Evolutionary conservation across 2,113 vertebrate genomes (phyloP).

Genomic region (Dasyurus viverrinus): DNA sequence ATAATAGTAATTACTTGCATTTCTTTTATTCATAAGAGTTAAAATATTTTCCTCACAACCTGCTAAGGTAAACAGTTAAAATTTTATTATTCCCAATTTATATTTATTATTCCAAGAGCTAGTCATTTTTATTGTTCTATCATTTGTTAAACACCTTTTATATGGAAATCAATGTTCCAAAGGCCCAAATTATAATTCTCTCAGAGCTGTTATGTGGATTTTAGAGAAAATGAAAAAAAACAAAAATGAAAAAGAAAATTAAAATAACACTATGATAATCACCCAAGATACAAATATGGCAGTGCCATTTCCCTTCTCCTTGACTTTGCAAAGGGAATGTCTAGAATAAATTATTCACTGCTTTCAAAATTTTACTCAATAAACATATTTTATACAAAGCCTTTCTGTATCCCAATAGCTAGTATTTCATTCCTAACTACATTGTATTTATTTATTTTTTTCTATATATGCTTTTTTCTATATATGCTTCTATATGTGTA

Average conservation of each 20-base stretch:
- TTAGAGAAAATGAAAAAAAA: neutral
- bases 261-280: neutral
- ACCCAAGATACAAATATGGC: neutral
- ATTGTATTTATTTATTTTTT: neutral
- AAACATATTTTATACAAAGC: neutral
- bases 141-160: neutral
- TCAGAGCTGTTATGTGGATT: neutral
- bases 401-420: neutral
- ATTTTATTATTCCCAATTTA: neutral
- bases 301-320: neutral
- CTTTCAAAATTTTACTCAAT: neutral
- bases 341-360: neutral
- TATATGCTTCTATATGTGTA: neutral
- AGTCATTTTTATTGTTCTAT: neutral
- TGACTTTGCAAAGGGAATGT: neutral
- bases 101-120: neutral
- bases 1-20: neutral
- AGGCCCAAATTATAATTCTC: neutral
- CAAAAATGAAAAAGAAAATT: neutral
- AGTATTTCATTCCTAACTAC: neutral
- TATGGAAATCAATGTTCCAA: neutral
- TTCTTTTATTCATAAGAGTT: neutral
- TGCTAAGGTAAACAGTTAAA: neutral
- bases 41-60: neutral
- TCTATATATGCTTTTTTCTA: neutral